Evolutionary conservation across 2,113 vertebrate species (phyloP).

Genomic region (Okapia johnstoni): DNA sequence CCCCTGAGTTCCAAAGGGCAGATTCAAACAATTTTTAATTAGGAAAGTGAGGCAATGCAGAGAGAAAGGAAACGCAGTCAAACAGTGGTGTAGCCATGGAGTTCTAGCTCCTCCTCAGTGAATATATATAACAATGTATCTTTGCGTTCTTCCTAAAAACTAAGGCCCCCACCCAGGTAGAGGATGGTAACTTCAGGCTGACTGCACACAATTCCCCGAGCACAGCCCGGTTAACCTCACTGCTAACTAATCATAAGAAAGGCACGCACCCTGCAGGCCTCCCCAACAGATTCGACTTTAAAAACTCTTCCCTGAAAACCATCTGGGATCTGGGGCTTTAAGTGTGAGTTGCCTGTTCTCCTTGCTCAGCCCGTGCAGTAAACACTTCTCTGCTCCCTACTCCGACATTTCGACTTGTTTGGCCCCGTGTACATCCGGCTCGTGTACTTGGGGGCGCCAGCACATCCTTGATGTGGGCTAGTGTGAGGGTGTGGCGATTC

Average conservation of each 20-base stretch:
- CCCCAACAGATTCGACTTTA: not conserved
- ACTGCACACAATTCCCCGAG: not conserved
- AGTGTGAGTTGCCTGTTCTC: not conserved
- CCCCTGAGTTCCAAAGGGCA: not conserved
- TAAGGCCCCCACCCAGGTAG: not conserved
- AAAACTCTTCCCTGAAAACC: not conserved
- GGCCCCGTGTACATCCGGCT: rapidly evolving
- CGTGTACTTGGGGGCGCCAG: rapidly evolving
- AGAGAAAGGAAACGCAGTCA: not conserved
- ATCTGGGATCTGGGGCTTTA: not conserved
- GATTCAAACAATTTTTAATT: not conserved
- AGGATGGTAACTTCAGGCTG: not conserved
- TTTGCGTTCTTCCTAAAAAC: not conserved
- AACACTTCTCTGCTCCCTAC: not conserved
- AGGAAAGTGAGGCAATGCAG: not conserved
- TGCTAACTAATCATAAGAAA: not conserved
- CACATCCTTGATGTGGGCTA: not conserved
- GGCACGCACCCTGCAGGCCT: not conserved
- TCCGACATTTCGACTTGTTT: not conserved
- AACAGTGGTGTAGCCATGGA: not conserved
- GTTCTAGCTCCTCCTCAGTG: not conserved
- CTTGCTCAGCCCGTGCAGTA: not conserved
- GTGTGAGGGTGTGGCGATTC: not conserved
- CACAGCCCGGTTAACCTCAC: not conserved
- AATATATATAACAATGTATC: rapidly evolving